Conservation (phyloP, 2,113 vertebrate genomes). For the Cervus canadensis region DNA sequence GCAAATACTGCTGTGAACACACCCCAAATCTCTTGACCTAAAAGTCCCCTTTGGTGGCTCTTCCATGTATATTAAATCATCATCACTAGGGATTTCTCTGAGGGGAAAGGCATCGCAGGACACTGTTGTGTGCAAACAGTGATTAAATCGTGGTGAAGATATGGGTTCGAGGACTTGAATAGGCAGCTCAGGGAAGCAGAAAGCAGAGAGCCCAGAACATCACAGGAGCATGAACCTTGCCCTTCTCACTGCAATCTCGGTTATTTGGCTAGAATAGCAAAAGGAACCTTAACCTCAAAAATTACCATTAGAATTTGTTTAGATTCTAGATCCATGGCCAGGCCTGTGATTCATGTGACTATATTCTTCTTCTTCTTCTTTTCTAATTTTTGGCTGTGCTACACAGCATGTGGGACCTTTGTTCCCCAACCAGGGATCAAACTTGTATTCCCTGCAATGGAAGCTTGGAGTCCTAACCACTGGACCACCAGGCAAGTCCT, state of each 20-base stretch:
- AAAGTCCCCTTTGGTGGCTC: not conserved
- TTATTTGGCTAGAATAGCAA: not conserved
- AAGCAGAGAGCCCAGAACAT: not conserved
- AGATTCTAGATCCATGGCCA: not conserved
- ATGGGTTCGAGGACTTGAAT: not conserved
- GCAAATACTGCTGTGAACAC: not conserved
- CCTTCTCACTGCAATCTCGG: not conserved
- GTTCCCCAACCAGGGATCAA: not conserved
- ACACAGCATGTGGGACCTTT: not conserved
- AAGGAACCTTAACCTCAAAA: not conserved
- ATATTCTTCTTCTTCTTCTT: not conserved
- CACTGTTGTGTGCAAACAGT: not conserved
- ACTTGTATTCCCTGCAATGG: not conserved
- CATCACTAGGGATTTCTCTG: not conserved
- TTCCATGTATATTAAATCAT: not conserved
- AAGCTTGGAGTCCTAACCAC: not conserved
- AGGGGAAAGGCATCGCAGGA: not conserved
- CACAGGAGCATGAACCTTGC: not conserved
- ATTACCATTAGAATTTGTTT: not conserved
- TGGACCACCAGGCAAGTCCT: not conserved
- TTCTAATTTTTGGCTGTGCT: not conserved
- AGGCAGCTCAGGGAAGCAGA: not conserved
- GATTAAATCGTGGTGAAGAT: not conserved
- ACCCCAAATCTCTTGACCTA: not conserved
- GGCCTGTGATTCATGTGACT: not conserved